Evolutionary conservation across 2,113 vertebrate genomes (phyloP), one percentile per base, ranked within the genome.

Genomic region (Tachysurus vachellii): DNA sequence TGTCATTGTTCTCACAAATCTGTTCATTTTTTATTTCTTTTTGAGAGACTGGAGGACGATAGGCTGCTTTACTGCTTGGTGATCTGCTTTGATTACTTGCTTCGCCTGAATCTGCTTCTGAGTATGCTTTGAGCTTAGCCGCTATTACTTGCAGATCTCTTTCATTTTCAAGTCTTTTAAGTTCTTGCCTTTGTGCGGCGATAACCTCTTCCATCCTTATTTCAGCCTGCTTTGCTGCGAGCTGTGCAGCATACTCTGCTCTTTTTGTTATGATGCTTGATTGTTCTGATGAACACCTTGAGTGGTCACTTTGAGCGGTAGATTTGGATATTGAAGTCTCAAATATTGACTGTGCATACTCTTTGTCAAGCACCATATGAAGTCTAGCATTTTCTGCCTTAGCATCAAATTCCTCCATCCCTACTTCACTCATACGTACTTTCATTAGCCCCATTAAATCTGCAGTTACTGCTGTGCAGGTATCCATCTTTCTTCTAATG

Each of bases 111-210:
- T 88, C 82, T 23, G 56, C 80, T 84, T 62, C 61, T 54, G 87
- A 89, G 53, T 90, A 89, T 0, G 26, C 91, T 1, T 76, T 91
- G 6, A 91, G 76, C 59, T 83, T 92, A 10, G 89, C 90, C 61
- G 86, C 85, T 62, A 66, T 66, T 28, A 66, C 62, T 28, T 66
- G 10, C 11, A 66, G 62, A 28, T 66, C 62, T 66, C 83, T 85
- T 14, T 90, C 68, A 75, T 84, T 86, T 87, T 91, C 86, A 7
- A 91, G 28, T 85, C 61, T 92, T 83, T 89, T 91, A 57, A 90
- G 90, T 71, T 92, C 44, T 87, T 77, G 82, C 11, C 62, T 80
- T 82, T 91, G 89, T 44, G 71, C 13, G 76, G 61, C 80, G 31
- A 88, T 90, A 17, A 62, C 88, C 12, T 84, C 84, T 4, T 91